These are phyloP conservation scores for Lytechinus pictus DNA, from an alignment of 35 echinoderm and acorn worm genomes.

Conservation along the genomic window DNA sequence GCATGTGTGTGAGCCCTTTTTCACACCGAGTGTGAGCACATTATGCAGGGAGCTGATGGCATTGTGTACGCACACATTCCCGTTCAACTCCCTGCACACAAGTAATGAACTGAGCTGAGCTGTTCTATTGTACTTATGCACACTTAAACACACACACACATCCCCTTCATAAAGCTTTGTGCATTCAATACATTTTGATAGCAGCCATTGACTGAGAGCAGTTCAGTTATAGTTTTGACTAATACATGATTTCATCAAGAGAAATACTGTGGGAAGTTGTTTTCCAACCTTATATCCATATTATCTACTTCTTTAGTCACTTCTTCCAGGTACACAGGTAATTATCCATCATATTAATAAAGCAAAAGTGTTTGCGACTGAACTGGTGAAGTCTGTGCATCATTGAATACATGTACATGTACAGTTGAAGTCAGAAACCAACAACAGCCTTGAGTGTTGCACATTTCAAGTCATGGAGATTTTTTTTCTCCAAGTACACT, in stretches of 20 bases:
- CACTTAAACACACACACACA: neutral
- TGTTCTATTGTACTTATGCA: neutral
- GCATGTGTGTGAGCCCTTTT: conserved; percentile 7
- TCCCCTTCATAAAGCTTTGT: neutral
- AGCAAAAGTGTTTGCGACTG: neutral
- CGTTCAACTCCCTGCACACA: neutral
- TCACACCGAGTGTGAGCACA: neutral
- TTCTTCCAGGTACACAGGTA: neutral
- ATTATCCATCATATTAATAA: neutral
- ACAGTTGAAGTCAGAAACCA: too few species aligned
- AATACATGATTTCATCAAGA: neutral
- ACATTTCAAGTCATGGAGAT: too few species aligned
- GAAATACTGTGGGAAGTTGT: neutral
- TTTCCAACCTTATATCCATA: neutral
- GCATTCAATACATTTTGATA: neutral
- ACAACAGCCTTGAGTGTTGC: too few species aligned
- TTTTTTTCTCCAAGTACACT: too few species aligned
- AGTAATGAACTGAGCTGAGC: neutral
- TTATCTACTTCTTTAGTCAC: neutral
- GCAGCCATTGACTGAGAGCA: neutral
- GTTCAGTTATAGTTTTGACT: neutral
- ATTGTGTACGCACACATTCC: neutral
- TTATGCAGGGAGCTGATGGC: neutral
- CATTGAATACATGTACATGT: too few species aligned
- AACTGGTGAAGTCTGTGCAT: neutral